These are phyloP conservation scores for Austrofundulus limnaeus DNA, from an alignment of 2,113 vertebrate species.

Conservation along the genomic window DNA sequence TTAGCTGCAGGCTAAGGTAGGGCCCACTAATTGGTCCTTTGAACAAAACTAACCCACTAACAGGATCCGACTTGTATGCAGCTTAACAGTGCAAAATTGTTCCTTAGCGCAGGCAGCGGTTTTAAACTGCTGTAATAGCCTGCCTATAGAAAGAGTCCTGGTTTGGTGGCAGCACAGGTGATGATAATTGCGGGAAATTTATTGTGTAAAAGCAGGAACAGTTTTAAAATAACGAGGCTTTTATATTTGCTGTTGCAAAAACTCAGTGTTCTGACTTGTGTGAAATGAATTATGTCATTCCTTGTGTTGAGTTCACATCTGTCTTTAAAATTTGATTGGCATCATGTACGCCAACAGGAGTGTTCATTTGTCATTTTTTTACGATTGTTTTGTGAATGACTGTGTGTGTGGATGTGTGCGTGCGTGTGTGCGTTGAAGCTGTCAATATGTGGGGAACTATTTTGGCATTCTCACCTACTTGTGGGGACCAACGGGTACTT, in stretches of 20 bases:
- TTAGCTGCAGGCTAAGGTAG: conserved; percentile 98
- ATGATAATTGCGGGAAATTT: conserved; percentile 14
- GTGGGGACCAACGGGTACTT: too few species aligned
- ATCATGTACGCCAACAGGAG: background rate
- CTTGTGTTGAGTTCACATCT: background rate
- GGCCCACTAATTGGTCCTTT: conserved; percentile 97
- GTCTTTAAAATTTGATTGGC: background rate
- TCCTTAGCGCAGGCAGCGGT: conserved; percentile 82
- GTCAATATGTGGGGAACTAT: too few species aligned
- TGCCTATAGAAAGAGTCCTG: conserved; percentile 22
- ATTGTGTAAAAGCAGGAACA: background rate
- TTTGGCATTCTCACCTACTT: too few species aligned
- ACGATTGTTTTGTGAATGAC: too few species aligned
- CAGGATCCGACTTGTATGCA: conserved; percentile 94
- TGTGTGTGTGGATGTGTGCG: too few species aligned
- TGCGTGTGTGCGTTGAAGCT: too few species aligned
- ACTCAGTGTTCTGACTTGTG: too few species aligned
- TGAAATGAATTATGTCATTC: background rate
- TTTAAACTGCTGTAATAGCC: conserved; percentile 46
- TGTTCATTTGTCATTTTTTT: background rate
- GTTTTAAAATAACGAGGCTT: background rate
- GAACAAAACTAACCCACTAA: conserved; percentile 98
- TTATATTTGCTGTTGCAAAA: conserved; percentile 1
- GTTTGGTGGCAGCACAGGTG: background rate
- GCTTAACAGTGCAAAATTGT: conserved; percentile 89